These are phyloP conservation scores for Zaprionus tsacasi DNA, from an alignment of 1,140 invertebrate genomes.

Conservation along the genomic window DNA sequence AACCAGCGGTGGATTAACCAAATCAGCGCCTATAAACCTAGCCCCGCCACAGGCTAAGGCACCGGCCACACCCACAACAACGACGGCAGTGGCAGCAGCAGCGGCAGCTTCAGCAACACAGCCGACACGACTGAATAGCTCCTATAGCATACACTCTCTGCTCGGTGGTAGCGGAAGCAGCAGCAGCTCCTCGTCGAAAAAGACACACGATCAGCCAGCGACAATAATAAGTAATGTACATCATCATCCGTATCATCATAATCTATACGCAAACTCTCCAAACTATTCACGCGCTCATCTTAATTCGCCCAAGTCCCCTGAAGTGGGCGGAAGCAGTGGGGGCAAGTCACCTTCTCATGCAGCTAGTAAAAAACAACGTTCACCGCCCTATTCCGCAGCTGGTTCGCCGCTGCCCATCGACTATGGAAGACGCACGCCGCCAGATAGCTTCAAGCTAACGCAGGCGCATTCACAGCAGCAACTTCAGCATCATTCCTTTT, in stretches of 20 bases:
- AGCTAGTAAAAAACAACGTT: slow-evolving; percentile 68
- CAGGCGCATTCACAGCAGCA: slow-evolving; percentile 37
- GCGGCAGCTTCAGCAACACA: slow-evolving; percentile 54
- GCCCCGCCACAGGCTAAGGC: slow-evolving; percentile 60
- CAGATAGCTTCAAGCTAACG: slow-evolving; percentile 45
- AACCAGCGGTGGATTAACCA: slow-evolving; percentile 36
- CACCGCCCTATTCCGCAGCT: slow-evolving; percentile 70
- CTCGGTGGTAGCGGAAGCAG: slow-evolving; percentile 86
- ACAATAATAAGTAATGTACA: slow-evolving; percentile 73
- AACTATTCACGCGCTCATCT: slow-evolving; percentile 61
- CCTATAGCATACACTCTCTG: slow-evolving; percentile 91
- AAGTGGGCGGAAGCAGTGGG: slow-evolving; percentile 63
- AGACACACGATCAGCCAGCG: slow-evolving; percentile 58
- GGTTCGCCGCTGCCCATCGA: slow-evolving; percentile 69
- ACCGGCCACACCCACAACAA: slow-evolving; percentile 32
- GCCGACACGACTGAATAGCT: slow-evolving; percentile 85
- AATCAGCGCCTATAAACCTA: slow-evolving; percentile 59
- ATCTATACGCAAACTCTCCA: slow-evolving; percentile 49
- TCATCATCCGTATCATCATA: slow-evolving; percentile 54
- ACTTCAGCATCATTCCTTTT: slow-evolving; percentile 46
- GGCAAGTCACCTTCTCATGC: slow-evolving; percentile 76
- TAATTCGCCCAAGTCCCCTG: slow-evolving; percentile 75
- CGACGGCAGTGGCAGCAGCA: slow-evolving; percentile 25
- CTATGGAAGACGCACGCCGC: slow-evolving; percentile 56
- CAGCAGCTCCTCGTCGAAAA: slow-evolving; percentile 51